Conservation (phyloP, 2,888 invertebrate species). For the Stenichneumon culpator region DNA sequence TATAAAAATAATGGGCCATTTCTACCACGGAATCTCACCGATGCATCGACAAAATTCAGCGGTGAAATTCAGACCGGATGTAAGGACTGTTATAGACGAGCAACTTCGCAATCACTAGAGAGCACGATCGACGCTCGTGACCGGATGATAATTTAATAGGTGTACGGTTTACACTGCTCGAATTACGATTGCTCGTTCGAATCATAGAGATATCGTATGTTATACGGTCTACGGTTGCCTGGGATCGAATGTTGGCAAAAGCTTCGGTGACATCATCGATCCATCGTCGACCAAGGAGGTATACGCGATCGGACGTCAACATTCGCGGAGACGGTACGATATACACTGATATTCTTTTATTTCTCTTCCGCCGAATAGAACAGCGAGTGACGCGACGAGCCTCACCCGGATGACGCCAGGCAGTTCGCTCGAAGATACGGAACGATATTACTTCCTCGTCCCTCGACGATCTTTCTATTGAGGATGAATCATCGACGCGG, state of each 20-base stretch:
- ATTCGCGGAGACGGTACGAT: slow-evolving; percentile 4
- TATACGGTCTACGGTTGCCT: background rate
- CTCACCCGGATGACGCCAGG: slow-evolving; percentile 12
- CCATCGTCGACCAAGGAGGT: background rate
- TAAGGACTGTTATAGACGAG: background rate
- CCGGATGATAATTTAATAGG: background rate
- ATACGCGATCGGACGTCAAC: background rate
- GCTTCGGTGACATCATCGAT: slow-evolving; percentile 17
- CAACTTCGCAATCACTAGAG: background rate
- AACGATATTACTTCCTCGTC: slow-evolving; percentile 15
- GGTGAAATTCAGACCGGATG: background rate
- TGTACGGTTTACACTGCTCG: background rate
- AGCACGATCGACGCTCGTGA: background rate
- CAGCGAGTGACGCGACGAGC: slow-evolving; percentile 28
- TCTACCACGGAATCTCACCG: too few species aligned
- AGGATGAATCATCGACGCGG: slow-evolving; percentile 34
- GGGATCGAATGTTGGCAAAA: background rate
- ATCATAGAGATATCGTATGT: background rate
- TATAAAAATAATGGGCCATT: too few species aligned
- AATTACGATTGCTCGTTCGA: background rate
- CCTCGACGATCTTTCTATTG: slow-evolving; percentile 21
- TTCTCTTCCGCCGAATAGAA: slow-evolving; percentile 70
- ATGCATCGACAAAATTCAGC: too few species aligned
- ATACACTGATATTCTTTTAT: background rate
- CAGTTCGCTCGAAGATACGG: slow-evolving; percentile 13